Conservation (phyloP, 2,888 invertebrate genomes). For the Artemia sp. region DNA sequence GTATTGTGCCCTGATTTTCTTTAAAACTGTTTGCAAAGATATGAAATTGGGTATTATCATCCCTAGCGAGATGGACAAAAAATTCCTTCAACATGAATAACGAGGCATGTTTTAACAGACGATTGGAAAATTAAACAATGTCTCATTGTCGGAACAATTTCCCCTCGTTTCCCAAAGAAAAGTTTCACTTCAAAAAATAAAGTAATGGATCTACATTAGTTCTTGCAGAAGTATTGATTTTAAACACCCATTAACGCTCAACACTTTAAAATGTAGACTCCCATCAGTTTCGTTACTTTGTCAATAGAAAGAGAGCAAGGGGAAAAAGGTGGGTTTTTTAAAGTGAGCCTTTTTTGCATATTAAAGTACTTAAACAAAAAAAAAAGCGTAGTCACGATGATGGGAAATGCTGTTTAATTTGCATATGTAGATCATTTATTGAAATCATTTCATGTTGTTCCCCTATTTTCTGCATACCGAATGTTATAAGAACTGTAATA, state of each 20-base stretch:
- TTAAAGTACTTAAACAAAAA: constrained; percentile 10
- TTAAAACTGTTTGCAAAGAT: too few relatives aligned
- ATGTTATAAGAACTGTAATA: too few relatives aligned
- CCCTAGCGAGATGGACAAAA: too few relatives aligned
- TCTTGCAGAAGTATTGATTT: constrained; percentile 12
- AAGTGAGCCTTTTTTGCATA: constrained; percentile 16
- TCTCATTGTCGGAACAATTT: constrained; percentile 9
- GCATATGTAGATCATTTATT: not conserved
- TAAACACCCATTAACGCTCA: constrained; percentile 13
- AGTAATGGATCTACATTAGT: constrained; percentile 14
- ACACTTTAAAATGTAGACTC: constrained; percentile 12
- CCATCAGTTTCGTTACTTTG: constrained; percentile 11
- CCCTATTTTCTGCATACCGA: too few relatives aligned
- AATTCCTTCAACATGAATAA: too few relatives aligned
- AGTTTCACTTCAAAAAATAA: constrained; percentile 4
- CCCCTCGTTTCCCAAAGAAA: not conserved
- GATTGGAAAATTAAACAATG: not conserved
- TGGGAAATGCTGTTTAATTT: not conserved
- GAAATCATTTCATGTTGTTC: not conserved
- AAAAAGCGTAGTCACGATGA: not conserved
- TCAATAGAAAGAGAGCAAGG: constrained; percentile 8
- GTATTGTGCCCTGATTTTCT: too few relatives aligned
- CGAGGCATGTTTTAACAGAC: not conserved
- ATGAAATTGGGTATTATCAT: too few relatives aligned
- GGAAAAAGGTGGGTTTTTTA: constrained; percentile 15